phyloP scores from a whole-genome alignment of 2,797 vertebrate genomes.

The Nannoperca australis region DNA sequence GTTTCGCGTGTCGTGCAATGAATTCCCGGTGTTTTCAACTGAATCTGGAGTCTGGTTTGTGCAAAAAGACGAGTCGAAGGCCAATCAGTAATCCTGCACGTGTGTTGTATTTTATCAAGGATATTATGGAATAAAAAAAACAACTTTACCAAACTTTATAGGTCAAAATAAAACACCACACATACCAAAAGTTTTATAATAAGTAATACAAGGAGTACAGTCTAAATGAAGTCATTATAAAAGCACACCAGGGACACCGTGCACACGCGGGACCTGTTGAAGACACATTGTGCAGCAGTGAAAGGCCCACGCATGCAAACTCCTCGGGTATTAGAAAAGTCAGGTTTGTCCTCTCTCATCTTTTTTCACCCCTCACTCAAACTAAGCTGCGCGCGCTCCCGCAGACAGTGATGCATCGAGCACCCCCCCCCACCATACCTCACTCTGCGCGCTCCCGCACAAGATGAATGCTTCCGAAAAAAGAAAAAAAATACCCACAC shows the following conservation, averaged over 20 bases:
- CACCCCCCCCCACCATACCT: conserved; percentile 1
- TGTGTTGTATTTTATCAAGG: not conserved
- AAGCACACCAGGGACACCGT: not conserved
- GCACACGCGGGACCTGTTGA: not conserved
- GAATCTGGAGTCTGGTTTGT: not conserved
- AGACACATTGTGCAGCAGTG: not conserved
- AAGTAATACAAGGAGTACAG: not conserved
- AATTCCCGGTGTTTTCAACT: too few species aligned
- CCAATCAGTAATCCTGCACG: not conserved
- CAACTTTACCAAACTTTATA: not conserved
- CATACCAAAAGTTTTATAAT: not conserved
- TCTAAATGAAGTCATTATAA: not conserved
- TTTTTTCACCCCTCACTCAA: not conserved
- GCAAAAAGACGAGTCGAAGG: not conserved
- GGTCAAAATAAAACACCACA: not conserved
- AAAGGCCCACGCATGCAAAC: not conserved
- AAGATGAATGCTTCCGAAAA: conserved; percentile 68
- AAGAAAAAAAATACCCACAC: conserved; percentile 40
- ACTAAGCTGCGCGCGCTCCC: conserved; percentile 43
- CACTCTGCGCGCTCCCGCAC: conserved; percentile 46
- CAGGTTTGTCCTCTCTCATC: not conserved
- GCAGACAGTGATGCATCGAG: conserved; percentile 24
- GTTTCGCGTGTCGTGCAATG: not conserved
- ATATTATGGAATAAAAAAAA: not conserved
- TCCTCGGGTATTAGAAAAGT: not conserved